Evolutionary conservation across 2,888 invertebrate species (phyloP).

Genomic region (Anthophora plumipes): DNA sequence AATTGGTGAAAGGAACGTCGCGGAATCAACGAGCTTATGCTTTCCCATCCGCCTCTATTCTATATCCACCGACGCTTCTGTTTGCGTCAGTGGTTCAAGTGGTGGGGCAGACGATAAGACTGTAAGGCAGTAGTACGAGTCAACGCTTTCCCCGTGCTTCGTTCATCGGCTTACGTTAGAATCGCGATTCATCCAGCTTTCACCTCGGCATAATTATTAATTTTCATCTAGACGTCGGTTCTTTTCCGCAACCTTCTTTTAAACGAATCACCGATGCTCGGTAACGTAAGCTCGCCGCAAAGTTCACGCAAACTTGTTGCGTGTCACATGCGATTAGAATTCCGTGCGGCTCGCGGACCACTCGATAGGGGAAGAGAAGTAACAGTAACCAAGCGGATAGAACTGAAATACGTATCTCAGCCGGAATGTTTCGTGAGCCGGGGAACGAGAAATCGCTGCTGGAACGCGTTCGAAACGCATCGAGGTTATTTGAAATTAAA

Average conservation of each 20-base stretch:
- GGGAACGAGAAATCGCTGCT: too few species aligned
- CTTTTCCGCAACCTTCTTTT: background rate
- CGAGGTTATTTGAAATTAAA: slow-evolving; percentile 50
- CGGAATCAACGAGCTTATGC: background rate
- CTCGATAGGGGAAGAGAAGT: background rate
- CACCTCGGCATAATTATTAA: background rate
- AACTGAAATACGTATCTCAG: background rate
- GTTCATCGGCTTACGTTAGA: background rate
- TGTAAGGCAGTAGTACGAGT: slow-evolving; percentile 10
- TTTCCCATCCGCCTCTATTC: too few species aligned
- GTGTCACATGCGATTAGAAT: slow-evolving; percentile 63
- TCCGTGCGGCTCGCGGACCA: slow-evolving; percentile 7
- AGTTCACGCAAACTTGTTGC: slow-evolving; percentile 71
- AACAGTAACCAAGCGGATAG: background rate
- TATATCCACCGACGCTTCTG: too few species aligned
- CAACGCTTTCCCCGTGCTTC: background rate
- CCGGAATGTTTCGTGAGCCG: background rate
- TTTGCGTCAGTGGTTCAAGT: too few species aligned
- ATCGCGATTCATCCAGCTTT: background rate
- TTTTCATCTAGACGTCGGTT: too few species aligned
- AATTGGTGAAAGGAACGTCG: slow-evolving; percentile 24
- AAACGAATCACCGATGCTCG: background rate
- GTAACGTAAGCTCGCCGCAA: slow-evolving; percentile 14
- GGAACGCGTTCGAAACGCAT: slow-evolving; percentile 24
- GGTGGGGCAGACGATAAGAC: too few species aligned